A percentile compares a stretch with the other conserved stretches of the same genome.
Conservation (phyloP, 2,797 vertebrate species). For the Lacerta agilis region DNA sequence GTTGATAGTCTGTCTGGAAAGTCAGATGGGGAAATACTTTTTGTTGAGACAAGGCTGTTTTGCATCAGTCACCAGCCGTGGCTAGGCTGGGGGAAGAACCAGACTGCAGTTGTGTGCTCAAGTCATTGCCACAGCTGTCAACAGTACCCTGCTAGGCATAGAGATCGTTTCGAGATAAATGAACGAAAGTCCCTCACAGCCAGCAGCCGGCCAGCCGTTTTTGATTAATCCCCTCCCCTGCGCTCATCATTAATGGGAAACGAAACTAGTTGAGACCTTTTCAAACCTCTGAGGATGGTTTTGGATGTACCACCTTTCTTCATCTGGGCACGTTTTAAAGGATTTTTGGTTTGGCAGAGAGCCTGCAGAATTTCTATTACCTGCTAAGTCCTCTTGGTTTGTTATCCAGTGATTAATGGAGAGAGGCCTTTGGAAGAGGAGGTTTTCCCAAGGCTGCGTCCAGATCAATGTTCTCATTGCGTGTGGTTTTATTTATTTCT, state of each 20-base stretch:
- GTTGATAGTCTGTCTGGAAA: constrained; percentile 21
- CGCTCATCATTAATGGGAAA: not conserved
- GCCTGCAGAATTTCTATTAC: not conserved
- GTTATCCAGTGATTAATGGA: not conserved
- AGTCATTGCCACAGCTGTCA: not conserved
- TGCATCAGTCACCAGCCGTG: not conserved
- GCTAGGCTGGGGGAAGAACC: not conserved
- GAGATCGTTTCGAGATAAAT: not conserved
- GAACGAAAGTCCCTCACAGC: constrained; percentile 22
- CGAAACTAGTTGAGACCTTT: not conserved
- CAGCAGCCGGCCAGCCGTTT: not conserved
- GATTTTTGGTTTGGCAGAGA: not conserved
- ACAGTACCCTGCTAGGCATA: not conserved
- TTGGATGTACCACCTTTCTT: not conserved
- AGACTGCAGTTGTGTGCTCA: not conserved
- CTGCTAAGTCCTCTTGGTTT: not conserved
- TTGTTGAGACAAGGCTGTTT: not conserved
- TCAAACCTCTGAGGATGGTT: not conserved
- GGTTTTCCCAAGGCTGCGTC: not conserved
- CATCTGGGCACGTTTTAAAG: not conserved
- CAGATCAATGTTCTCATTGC: not conserved
- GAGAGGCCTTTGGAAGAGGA: not conserved
- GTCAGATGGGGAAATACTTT: constrained; percentile 3
- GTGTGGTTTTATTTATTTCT: not conserved
- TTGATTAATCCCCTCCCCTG: not conserved